Base-by-base conservation (phyloP, 35 echinoderm and acorn worm species). In the Apostichopus japonicus region DNA sequence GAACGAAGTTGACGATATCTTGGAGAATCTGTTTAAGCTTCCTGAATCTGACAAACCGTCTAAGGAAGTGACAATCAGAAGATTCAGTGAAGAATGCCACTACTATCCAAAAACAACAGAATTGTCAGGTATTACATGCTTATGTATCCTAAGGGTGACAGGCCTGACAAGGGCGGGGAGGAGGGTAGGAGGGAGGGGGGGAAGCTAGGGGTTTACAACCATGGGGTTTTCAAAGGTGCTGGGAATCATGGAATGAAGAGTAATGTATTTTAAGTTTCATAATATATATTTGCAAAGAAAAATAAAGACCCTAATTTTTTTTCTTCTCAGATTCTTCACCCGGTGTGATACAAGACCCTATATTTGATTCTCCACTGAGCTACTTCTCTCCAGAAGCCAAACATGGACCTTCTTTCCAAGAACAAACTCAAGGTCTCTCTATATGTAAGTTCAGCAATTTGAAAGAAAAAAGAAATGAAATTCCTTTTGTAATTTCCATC, bases 1-100 rank as follows among this genome's bases (percentile, higher is more conserved):
- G 19, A 62, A 80, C 44, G 56, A 91, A n/a, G 90, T 99, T 16
- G 97, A 99, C 93, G 91, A 92, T 24, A 99, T 93, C 54, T 33
- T 93, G 11, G 97, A 96, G 44, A 91, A 77, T 65, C 92, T 99
- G 15, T 88, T 96, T 6, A 96, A 91, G 24, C 88, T 99, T 25
- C 95, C 95, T 1, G 90, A 86, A 56, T 33, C 33, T 7, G 11
- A 58, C 16, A 78, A 75, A 71, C 55, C 8, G 23, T 72, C 87
- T 44, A 19, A 67, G 63, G 54, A 84, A 79, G 8, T 16, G 1
- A 21, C 84, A 65, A 24, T 22, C 27, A 56, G 57, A 55, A 91
- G 70, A 55, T 80, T 61, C 65, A 24, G 71, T 16, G 58, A 92
- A 65, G 78, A 80, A 57, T 92, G 88, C 27, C 88, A 90, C 67